Base-by-base conservation (phyloP, 2,888 invertebrate genomes). In the Marronus borbonicus region DNA sequence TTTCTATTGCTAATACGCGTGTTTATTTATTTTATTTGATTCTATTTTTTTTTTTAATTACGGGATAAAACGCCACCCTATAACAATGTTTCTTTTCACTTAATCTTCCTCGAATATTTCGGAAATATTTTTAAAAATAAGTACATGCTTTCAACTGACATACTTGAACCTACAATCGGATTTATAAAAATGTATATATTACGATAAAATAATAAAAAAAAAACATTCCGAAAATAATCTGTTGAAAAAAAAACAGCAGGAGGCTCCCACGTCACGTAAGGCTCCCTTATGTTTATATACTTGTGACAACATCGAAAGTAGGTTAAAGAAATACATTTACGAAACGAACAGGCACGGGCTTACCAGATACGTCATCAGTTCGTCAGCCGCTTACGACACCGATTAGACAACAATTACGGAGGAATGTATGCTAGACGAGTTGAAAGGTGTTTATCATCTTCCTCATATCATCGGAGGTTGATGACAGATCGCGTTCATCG, bases 401-500 rank as follows among this genome's bases (percentile, higher is more conserved):
- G 31, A 36, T 72, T 60, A 44, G 52, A 24, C 36, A 72, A 72
- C 72, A 72, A 58, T 72, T 39, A 60, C 31, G 1, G 58, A 17
- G 31, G 28, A 12, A 49, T 65, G 65, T 76, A 36, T 10, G 31
- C n/a, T 28, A 52, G 3, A 52, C 50, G 36, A 31, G 14, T 39
- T 44, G 44, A 44, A 44, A 50, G 17, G 64, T 31, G 36, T 52
- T 66, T 66, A 66, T 76, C 55, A 69, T 39, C 50, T 69, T 28
- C 39, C 31, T 66, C 24, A 69, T 50, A 69, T 77, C 49, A 55
- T 60, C 60, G 64, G 55, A 64, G 70, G 49, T 69, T 31, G 77
- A 62, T 70, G 69, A 69, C 58, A 55, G 60, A 60, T 44, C 72
- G 58, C 72, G 72, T 72, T 60, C 55, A 55, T 55, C 60, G 44